These are phyloP conservation scores for Smittia sp. DNA, from an alignment of 2,888 invertebrate genomes.

Conservation along the genomic window DNA sequence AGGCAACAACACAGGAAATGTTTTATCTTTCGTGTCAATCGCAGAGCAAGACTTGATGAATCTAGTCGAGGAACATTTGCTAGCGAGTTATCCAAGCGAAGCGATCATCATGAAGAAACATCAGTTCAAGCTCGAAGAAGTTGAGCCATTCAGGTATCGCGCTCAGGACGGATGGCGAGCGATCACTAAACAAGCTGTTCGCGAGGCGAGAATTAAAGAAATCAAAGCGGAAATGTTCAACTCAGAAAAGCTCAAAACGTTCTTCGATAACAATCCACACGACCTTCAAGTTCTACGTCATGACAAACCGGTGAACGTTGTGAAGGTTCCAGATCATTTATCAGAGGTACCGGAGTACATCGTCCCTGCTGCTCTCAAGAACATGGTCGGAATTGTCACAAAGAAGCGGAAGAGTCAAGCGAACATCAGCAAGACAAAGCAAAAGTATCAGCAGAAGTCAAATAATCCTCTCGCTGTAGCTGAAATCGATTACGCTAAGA, in stretches of 20 bases:
- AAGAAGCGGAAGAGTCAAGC: slow-evolving; percentile 42
- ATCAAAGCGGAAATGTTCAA: slow-evolving; percentile 91
- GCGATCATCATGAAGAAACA: slow-evolving; percentile 73
- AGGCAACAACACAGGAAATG: slow-evolving; percentile 82
- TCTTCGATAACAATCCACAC: slow-evolving; percentile 88
- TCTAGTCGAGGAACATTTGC: slow-evolving; percentile 71
- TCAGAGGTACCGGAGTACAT: slow-evolving; percentile 92
- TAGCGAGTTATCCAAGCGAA: slow-evolving; percentile 63
- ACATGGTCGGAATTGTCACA: slow-evolving; percentile 57
- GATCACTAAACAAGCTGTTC: slow-evolving; percentile 87
- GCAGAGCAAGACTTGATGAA: slow-evolving; percentile 72
- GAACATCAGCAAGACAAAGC: slow-evolving; percentile 45
- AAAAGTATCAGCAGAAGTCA: slow-evolving; percentile 48
- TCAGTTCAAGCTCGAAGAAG: slow-evolving; percentile 90
- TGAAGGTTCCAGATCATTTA: slow-evolving; percentile 78
- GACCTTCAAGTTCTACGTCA: slow-evolving; percentile 82
- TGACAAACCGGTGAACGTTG: slow-evolving; percentile 81
- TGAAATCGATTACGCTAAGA: slow-evolving; percentile 49
- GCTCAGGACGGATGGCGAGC: slow-evolving; percentile 94
- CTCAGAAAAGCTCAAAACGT: slow-evolving; percentile 83
- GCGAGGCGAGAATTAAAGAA: slow-evolving; percentile 92
- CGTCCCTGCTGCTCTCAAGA: slow-evolving; percentile 73
- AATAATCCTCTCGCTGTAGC: slow-evolving; percentile 51
- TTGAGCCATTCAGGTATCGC: slow-evolving; percentile 93
- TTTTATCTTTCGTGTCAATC: slow-evolving; percentile 82